These are phyloP conservation scores for Cerastoderma edule DNA, from an alignment of 2,888 invertebrate genomes.

Conservation along the genomic window DNA sequence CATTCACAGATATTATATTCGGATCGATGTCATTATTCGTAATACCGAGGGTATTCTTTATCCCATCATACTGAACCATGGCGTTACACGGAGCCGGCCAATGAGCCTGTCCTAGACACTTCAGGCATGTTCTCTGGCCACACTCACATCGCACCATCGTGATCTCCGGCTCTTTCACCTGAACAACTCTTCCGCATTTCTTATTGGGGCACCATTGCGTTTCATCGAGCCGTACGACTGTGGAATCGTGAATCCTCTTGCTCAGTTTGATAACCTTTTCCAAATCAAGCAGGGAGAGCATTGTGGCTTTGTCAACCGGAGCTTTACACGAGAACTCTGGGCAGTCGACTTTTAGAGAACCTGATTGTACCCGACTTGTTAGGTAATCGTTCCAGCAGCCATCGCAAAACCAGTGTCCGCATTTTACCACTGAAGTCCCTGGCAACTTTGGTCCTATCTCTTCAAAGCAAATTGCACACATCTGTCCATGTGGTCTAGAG, in stretches of 20 bases:
- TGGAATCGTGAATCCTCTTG: conserved; percentile 42
- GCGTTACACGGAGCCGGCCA: conserved; percentile 69
- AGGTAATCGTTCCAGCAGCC: conserved; percentile 65
- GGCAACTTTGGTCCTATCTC: conserved; percentile 26
- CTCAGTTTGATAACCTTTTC: conserved; percentile 39
- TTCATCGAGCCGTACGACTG: conserved; percentile 41
- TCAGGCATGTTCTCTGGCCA: conserved; percentile 60
- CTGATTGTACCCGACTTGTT: conserved; percentile 37
- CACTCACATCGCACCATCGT: conserved; percentile 57
- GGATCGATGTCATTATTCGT: conserved; percentile 25
- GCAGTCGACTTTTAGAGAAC: conserved; percentile 44
- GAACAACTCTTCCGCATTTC: conserved; percentile 59
- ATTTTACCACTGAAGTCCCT: conserved; percentile 58
- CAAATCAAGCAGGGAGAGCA: conserved; percentile 44
- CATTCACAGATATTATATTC: conserved; percentile 40
- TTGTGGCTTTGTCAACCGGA: conserved; percentile 46
- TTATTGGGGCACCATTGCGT: conserved; percentile 67
- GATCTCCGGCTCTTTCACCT: conserved; percentile 25
- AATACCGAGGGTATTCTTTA: conserved; percentile 47
- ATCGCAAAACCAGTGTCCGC: conserved; percentile 71
- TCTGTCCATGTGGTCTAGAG: background rate
- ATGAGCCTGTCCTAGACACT: conserved; percentile 63
- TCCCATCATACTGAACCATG: conserved; percentile 44
- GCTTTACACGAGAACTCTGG: conserved; percentile 62
- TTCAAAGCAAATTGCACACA: conserved; percentile 66